Evolutionary conservation across 2,113 vertebrate species (phyloP).

Genomic region (Clarias batrachus): DNA sequence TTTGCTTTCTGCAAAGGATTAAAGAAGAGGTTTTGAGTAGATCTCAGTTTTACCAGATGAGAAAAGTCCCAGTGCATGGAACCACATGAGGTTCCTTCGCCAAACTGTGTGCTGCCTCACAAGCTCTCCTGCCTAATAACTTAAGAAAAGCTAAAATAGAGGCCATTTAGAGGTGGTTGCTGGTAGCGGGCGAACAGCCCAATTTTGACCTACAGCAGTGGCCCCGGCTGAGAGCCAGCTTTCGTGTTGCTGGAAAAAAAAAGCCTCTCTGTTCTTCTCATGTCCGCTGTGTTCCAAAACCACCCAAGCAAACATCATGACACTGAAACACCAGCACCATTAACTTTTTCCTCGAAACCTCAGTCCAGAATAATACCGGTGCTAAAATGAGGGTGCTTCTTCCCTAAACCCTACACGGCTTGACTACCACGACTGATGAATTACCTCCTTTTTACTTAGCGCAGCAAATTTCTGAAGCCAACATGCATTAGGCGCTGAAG

Average conservation of each 20-base stretch:
- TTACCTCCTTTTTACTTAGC: constrained; percentile 40
- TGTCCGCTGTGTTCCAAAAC: constrained; percentile 26
- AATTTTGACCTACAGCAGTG: constrained; percentile 29
- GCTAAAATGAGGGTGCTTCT: constrained; percentile 18
- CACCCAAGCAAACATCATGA: constrained; percentile 33
- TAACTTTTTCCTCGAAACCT: constrained; percentile 5
- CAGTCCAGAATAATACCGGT: constrained; percentile 26
- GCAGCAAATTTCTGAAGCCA: constrained; percentile 52
- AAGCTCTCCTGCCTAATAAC: not conserved
- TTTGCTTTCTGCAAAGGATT: constrained; percentile 57
- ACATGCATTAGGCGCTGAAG: constrained; percentile 44
- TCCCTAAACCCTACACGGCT: constrained; percentile 47
- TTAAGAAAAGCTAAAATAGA: constrained; percentile 8
- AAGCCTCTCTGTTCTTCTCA: constrained; percentile 27
- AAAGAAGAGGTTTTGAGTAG: constrained; percentile 41
- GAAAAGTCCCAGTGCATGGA: constrained; percentile 30
- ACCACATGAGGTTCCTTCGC: constrained; percentile 27
- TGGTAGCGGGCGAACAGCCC: not conserved
- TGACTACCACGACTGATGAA: constrained; percentile 61
- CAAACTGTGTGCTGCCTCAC: constrained; percentile 11
- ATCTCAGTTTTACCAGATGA: constrained; percentile 46
- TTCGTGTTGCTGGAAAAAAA: constrained; percentile 3
- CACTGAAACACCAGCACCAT: constrained; percentile 24
- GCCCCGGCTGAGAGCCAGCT: not conserved
- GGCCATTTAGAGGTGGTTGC: constrained; percentile 14